phyloP scores from a whole-genome alignment of 2,888 invertebrate genomes.

The Neoitamus cyanurus region DNA sequence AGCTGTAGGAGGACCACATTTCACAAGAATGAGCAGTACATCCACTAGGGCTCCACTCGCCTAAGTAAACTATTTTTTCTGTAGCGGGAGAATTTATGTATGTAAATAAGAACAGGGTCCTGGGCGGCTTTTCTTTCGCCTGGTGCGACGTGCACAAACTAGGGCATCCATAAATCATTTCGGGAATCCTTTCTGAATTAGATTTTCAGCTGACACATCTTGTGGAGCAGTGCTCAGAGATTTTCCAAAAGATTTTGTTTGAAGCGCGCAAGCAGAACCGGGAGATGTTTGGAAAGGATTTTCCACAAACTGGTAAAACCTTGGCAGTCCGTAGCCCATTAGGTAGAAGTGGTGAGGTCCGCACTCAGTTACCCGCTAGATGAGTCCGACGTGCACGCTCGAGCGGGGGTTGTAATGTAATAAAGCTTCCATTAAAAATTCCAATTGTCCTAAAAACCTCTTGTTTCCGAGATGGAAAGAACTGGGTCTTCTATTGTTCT shows the following conservation, averaged over 20 bases:
- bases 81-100: conserved; percentile 17
- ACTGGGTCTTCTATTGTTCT: conserved; percentile 29
- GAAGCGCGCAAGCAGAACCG: not conserved
- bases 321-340: not conserved
- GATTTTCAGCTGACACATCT: conserved; percentile 38
- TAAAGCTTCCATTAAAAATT: not conserved
- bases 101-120: conserved; percentile 16
- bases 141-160: conserved; percentile 19
- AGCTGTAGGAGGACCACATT: not conserved
- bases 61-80: conserved; percentile 21
- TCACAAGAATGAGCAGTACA: not conserved
- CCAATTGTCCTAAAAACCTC: not conserved
- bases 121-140: not conserved
- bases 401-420: not conserved
- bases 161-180: conserved; percentile 34
- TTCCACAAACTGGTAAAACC: not conserved
- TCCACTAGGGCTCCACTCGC: not conserved
- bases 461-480: conserved; percentile 15
- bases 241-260: not conserved
- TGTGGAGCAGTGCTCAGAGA: not conserved
- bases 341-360: not conserved
- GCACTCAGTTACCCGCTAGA: too few species aligned
- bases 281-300: not conserved
- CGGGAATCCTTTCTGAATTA: conserved; percentile 31
- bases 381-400: not conserved